Conservation (phyloP, 2,113 vertebrate genomes). For the Ochotona princeps region DNA sequence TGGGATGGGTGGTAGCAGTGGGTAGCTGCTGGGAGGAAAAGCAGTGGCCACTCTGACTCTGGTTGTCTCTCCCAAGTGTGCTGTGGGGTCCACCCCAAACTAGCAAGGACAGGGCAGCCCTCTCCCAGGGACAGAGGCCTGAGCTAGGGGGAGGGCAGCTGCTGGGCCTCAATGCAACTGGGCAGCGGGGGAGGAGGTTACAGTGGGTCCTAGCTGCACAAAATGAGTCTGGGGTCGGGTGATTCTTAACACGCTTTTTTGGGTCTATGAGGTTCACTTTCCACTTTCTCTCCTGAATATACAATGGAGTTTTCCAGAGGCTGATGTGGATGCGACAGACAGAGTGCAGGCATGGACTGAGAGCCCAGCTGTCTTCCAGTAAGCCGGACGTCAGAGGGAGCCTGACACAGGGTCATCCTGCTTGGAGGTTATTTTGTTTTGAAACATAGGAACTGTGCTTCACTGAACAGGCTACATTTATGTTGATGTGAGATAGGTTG, state of each 20-base stretch:
- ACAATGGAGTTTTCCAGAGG: neutral
- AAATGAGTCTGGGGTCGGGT: neutral
- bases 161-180: too few relatives aligned
- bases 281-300: neutral
- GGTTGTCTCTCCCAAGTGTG: neutral
- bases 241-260: neutral
- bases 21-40: neutral
- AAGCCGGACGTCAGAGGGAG: neutral
- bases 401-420: neutral
- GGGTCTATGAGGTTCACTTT: neutral
- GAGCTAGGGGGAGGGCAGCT: too few relatives aligned
- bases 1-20: neutral
- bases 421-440: neutral
- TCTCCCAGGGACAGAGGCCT: neutral
- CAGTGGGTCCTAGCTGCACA: too few relatives aligned
- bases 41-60: neutral
- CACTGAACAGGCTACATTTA: neutral
- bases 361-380: neutral
- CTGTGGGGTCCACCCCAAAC: accelerated
- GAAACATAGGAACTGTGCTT: neutral
- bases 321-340: neutral
- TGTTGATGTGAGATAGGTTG: neutral
- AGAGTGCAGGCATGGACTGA: neutral
- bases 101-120: neutral
- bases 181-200: too few relatives aligned